Conservation (phyloP, 1,140 invertebrate species). For the Araneus ventricosus region DNA sequence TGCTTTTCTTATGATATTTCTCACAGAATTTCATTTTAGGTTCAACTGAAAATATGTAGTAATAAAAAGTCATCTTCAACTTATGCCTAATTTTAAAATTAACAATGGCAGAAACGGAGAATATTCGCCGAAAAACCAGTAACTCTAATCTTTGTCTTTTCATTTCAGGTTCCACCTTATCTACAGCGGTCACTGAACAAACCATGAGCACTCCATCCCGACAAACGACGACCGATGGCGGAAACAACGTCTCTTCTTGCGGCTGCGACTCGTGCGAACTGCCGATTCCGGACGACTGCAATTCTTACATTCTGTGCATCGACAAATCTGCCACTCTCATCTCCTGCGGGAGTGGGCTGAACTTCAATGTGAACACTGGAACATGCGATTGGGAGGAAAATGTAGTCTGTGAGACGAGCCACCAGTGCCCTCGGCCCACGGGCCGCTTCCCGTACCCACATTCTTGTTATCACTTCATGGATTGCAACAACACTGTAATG, state of each 20-base stretch:
- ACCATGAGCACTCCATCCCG: neutral
- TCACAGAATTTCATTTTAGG: too few relatives aligned
- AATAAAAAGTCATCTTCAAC: too few relatives aligned
- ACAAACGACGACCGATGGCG: neutral
- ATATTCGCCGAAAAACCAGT: too few relatives aligned
- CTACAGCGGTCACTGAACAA: neutral
- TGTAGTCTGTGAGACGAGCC: conserved; percentile 2
- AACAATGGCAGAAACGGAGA: too few relatives aligned
- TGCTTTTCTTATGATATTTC: too few relatives aligned
- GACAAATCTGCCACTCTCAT: neutral
- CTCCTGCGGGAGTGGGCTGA: neutral
- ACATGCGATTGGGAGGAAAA: conserved; percentile 55
- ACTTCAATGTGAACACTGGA: conserved; percentile 18
- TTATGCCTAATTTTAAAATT: too few relatives aligned
- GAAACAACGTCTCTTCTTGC: neutral
- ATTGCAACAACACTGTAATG: neutral
- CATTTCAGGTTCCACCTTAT: neutral
- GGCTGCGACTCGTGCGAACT: conserved; percentile 44
- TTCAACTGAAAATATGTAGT: too few relatives aligned
- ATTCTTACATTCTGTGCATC: conserved; percentile 44
- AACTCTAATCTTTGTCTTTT: neutral
- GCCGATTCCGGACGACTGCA: conserved; percentile 35
- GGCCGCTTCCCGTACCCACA: conserved; percentile 16
- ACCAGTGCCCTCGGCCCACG: neutral
- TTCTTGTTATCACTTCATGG: conserved; percentile 29